Base-by-base conservation (phyloP, 2,888 invertebrate species). In the Nycteola revayana region DNA sequence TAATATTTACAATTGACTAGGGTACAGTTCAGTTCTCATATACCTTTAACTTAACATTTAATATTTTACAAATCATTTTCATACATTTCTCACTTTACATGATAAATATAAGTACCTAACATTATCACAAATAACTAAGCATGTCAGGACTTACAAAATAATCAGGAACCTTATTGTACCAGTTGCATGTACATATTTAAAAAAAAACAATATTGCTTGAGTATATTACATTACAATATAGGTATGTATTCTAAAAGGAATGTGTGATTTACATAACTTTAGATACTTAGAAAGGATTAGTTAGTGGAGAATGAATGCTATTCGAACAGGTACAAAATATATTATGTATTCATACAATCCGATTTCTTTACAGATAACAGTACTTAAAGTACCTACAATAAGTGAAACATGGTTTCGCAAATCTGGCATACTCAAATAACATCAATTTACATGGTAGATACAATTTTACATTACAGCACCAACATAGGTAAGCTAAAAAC, bases 1-100 rank as follows among this genome's bases (percentile, higher is more conserved):
- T 66, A 74, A 50, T 87, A 88, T 88, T 75, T 88, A 87, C 86
- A 88, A 88, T 88, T 88, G 88, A 88, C 88, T 88, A 88, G 88
- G 82, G 83, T 86, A 86, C 80, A 84, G 73, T 86, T 88, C 88
- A 88, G 88, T 88, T 87, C 88, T 83, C 82, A 81, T 63, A 82
- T 80, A 64, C 60, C 53, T 67, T 69, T 67, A 58, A 63, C 49
- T 67, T 72, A n/a, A 66, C 37, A 51, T 44, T 44, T 62, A 57
- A 53, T 74, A 76, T 75, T n/a, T 64, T 81, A 75, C 74, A 77
- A 42, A 42, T 63, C 57, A 66, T 52, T 54, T 53, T 58, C 52
- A 65, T 49, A 62, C 65, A 58, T 41, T 66, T 67, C 49, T 68
- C 63, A 68, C 60, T 70, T 63, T 51, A 60, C 55, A 71, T 62